A percentile compares a stretch with the other conserved stretches of the same genome.
These are phyloP conservation scores for Gobio occitaniae DNA, from an alignment of 2,797 vertebrate genomes.

Conservation along the genomic window DNA sequence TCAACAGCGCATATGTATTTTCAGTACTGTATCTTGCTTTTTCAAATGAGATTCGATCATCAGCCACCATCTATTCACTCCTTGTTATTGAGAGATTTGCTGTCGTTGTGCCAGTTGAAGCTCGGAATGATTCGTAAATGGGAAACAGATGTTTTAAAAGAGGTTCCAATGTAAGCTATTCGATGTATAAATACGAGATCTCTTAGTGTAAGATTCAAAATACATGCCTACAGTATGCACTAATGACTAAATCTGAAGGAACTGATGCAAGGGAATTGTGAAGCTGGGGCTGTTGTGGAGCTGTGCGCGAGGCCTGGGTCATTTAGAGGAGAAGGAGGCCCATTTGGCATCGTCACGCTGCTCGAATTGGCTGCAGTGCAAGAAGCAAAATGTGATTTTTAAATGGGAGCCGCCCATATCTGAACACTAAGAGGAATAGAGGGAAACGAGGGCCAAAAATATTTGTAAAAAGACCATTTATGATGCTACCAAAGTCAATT, in stretches of 20 bases:
- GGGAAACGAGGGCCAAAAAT: slow-evolving; percentile 14
- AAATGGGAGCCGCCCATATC: slow-evolving; percentile 56
- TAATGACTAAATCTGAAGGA: slow-evolving; percentile 20
- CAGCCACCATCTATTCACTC: slow-evolving; percentile 62
- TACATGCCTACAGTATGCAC: slow-evolving; percentile 38
- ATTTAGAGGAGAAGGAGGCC: slow-evolving; percentile 12
- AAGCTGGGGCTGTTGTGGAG: slow-evolving; percentile 22
- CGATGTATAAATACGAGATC: slow-evolving; percentile 26
- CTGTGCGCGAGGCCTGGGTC: slow-evolving; percentile 25
- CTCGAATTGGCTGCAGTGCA: slow-evolving; percentile 63
- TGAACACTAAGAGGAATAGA: slow-evolving; percentile 45
- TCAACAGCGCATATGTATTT: slow-evolving; percentile 73
- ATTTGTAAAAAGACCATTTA: slow-evolving; percentile 40
- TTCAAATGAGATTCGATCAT: slow-evolving; percentile 69
- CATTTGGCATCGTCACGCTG: slow-evolving; percentile 54
- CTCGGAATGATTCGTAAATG: slow-evolving; percentile 69
- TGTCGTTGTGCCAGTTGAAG: slow-evolving; percentile 69
- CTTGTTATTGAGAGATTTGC: slow-evolving; percentile 70
- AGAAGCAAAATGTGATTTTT: slow-evolving; percentile 56
- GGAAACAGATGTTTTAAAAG: slow-evolving; percentile 41
- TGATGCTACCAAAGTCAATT: slow-evolving; percentile 58
- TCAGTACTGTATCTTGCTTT: slow-evolving; percentile 71
- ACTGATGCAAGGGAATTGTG: slow-evolving; percentile 12
- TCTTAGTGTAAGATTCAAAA: slow-evolving; percentile 14
- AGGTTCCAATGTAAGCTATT: slow-evolving; percentile 13